Evolutionary conservation across 2,113 vertebrate species (phyloP), one percentile per base, ranked within the genome.

Genomic region (Chaetorhynchus papuensis): DNA sequence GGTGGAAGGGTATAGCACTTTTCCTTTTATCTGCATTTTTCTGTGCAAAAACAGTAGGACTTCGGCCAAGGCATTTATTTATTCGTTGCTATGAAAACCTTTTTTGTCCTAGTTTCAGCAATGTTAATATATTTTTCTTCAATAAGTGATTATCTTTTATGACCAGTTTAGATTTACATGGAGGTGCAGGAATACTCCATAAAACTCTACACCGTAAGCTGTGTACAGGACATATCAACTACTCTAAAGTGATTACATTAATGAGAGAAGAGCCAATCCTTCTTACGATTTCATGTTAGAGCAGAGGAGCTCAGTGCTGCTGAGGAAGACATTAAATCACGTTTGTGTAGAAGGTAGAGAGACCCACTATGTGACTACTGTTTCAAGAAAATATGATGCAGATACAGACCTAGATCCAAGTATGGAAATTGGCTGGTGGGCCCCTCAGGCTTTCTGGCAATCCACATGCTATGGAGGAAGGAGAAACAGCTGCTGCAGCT

Each of bases 341-440:
- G 1, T 94, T 83, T 93, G 84, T 92, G 83, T 83, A 85, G 92
- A 97, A 97, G 89, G 96, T 81, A 59, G 87, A 87, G 56, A 86
- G 90, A 91, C 79, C 41, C 2, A 14, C 57, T 61, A 35, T 13
- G 5, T 9, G 54, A 94, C 96, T 96, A 90, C 93, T 63, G 95
- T 97, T 98, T 98, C 93, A 88, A 93, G 97, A 94, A 91, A 94
- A 91, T 94, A 75, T 83, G 87, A 84, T 86, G 96, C 82, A 84
- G 80, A 76, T 87, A 57, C 52, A 84, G 94, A 94, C 84, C 93
- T 82, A 95, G 76, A 94, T 95, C 92, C 93, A 95, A 95, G 96
- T 94, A 89, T 95, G 96, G 89, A 96, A 96, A 97, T 93, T 74
- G 45, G 82, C 77, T 60, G 72, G 71, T 65, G 90, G 92, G 94